phyloP scores from a whole-genome alignment of 2,797 vertebrate species.

The Poeciliopsis infans region DNA sequence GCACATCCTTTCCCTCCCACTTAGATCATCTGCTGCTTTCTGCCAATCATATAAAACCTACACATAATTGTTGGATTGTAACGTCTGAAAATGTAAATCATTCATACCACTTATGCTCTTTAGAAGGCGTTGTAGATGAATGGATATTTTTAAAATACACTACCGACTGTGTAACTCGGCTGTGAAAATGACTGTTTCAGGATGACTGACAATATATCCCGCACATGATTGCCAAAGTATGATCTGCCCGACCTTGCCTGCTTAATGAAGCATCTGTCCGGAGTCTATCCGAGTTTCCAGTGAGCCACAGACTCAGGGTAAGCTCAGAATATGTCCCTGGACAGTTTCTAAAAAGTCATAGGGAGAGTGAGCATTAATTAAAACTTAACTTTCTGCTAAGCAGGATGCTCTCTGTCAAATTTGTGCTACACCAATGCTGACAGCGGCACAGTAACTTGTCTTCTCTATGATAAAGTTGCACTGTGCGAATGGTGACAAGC shows the following conservation, averaged over 20 bases:
- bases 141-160: not conserved
- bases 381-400: not conserved
- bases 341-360: not conserved
- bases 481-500: slow-evolving; percentile 32
- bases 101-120: not conserved
- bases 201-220: not conserved
- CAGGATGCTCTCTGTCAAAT: not conserved
- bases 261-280: not conserved
- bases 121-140: not conserved
- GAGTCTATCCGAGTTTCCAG: not conserved
- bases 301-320: not conserved
- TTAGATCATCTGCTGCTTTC: not conserved
- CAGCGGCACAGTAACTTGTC: slow-evolving; percentile 16
- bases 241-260: not conserved
- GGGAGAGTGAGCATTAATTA: not conserved
- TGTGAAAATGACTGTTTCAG: not conserved
- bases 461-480: slow-evolving; percentile 17
- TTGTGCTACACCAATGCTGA: not conserved
- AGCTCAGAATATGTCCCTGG: not conserved
- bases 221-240: not conserved
- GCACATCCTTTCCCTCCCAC: not conserved
- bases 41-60: not conserved
- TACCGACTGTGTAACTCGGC: not conserved
- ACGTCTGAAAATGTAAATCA: not conserved
- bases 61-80: not conserved